These are phyloP conservation scores for Rhagium mordax DNA, from an alignment of 2,888 invertebrate species.

Conservation along the genomic window DNA sequence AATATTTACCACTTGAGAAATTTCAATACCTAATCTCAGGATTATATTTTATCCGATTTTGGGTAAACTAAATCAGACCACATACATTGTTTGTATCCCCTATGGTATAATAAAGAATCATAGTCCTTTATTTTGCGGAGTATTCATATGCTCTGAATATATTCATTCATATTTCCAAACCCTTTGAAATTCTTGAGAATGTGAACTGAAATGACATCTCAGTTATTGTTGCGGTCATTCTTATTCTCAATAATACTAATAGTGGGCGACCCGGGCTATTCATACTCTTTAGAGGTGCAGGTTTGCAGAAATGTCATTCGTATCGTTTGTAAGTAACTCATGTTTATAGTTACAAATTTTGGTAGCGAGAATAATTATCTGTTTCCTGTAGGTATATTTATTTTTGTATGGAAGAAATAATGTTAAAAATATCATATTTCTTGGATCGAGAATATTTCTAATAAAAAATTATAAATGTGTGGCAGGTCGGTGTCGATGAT, in stretches of 20 bases:
- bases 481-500: too few species aligned
- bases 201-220: conserved; percentile 54
- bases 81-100: conserved; percentile 52
- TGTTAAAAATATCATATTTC: too few species aligned
- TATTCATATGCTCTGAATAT: conserved; percentile 49
- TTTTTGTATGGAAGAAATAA: too few species aligned
- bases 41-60: conserved; percentile 58
- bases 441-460: too few species aligned
- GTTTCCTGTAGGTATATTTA: conserved; percentile 33
- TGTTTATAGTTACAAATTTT: conserved; percentile 3
- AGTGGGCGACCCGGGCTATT: conserved; percentile 54
- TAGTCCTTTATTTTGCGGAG: conserved; percentile 19
- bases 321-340: neutral
- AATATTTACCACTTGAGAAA: conserved; percentile 57
- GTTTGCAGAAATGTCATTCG: conserved; percentile 51
- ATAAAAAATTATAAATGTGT: too few species aligned
- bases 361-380: conserved; percentile 26
- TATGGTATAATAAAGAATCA: conserved; percentile 45
- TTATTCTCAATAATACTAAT: conserved; percentile 57
- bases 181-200: conserved; percentile 52
- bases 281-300: conserved; percentile 41
- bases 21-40: conserved; percentile 52
- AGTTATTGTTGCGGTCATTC: conserved; percentile 55
- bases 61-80: conserved; percentile 50
- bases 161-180: conserved; percentile 52